Evolutionary conservation across 2,113 vertebrate genomes (phyloP).

Genomic region (Paratilapia polleni): DNA sequence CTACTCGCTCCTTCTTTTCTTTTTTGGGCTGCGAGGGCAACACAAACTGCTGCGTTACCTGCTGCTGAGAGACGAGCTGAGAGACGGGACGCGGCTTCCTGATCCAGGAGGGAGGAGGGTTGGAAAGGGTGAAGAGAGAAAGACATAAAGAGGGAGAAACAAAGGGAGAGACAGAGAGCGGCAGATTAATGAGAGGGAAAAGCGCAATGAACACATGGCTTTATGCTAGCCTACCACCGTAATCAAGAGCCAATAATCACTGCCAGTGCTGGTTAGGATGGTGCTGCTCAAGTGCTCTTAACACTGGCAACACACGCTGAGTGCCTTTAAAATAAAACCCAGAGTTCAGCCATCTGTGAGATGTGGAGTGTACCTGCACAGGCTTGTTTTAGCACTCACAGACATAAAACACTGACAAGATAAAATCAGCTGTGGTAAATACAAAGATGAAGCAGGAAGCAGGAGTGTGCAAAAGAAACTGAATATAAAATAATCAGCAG

Average conservation of each 20-base stretch:
- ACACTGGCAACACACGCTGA: conserved; percentile 17
- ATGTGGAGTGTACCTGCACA: conserved; percentile 33
- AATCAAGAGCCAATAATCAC: conserved; percentile 65
- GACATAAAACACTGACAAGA: conserved; percentile 3
- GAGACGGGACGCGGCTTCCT: conserved; percentile 99
- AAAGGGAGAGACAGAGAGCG: conserved; percentile 9
- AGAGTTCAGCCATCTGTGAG: conserved; percentile 35
- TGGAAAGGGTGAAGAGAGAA: conserved; percentile 4
- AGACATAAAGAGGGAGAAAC: conserved; percentile 15
- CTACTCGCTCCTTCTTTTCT: conserved; percentile 96
- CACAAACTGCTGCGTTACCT: conserved; percentile 98
- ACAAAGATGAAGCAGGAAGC: neutral
- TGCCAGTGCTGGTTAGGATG: conserved; percentile 58
- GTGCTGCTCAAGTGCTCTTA: conserved; percentile 45
- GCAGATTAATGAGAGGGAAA: conserved; percentile 70
- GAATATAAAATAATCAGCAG: neutral
- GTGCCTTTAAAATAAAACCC: conserved; percentile 24
- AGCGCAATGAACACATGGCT: conserved; percentile 58
- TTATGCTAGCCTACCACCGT: conserved; percentile 29
- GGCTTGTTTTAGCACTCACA: conserved; percentile 24
- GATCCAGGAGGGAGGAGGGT: conserved; percentile 45
- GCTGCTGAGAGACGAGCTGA: conserved; percentile 97
- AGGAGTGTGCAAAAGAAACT: neutral
- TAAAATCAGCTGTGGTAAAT: conserved; percentile 21
- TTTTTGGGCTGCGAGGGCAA: conserved; percentile 97